Percentiles rank a stretch among this genome's conserved stretches.
Evolutionary conservation across 2,888 invertebrate species (phyloP).

Genomic region (Lagria hirta): DNA sequence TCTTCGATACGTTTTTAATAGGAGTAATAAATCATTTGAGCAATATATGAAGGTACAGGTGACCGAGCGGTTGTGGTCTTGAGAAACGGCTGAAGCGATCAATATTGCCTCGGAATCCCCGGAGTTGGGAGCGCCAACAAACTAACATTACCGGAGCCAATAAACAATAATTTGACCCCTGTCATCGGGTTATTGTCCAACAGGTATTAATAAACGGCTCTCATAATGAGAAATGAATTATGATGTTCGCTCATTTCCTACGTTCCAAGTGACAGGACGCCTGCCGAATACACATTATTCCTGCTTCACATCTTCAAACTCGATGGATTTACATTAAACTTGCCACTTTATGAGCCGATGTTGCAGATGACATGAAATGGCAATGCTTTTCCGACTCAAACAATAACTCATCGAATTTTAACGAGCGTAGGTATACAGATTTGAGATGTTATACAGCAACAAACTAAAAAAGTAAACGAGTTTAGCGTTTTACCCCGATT

Average conservation of each 20-base stretch:
- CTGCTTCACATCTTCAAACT: no score
- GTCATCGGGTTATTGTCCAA: constrained; percentile 45
- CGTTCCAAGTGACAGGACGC: constrained; percentile 2
- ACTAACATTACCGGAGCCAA: constrained; percentile 36
- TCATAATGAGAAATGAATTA: constrained; percentile 32
- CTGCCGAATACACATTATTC: not conserved
- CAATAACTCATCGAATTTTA: no score
- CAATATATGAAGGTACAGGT: constrained; percentile 45
- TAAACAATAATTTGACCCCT: constrained; percentile 44
- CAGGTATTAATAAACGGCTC: constrained; percentile 44
- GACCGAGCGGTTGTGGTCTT: constrained; percentile 35
- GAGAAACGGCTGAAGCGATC: constrained; percentile 32
- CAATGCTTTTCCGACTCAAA: no score
- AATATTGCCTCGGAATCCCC: constrained; percentile 37
- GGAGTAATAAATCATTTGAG: constrained; percentile 44
- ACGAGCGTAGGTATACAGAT: no score
- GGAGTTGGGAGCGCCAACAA: constrained; percentile 30
- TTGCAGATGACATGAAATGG: no score
- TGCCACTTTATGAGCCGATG: no score
- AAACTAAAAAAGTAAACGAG: no score
- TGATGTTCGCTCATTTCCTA: constrained; percentile 13
- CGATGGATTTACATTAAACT: not conserved
- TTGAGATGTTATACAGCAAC: no score
- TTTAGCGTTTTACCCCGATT: no score
- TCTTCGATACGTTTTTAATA: constrained; percentile 43